Evolutionary conservation across 2,888 invertebrate genomes (phyloP).

Genomic region (Erpobdella octoculata): DNA sequence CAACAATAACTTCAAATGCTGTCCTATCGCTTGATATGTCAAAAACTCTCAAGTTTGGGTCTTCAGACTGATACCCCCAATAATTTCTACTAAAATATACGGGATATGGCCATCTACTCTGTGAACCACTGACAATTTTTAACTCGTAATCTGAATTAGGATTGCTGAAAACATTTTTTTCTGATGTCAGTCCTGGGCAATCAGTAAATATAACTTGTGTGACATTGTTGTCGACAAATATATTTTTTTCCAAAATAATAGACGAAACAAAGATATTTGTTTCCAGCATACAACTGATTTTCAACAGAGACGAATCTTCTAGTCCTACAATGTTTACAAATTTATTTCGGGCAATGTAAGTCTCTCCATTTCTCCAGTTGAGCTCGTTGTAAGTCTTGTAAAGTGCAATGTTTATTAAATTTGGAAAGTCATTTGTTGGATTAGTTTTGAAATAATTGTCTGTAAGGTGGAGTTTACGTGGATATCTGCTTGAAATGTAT

Average conservation of each 20-base stretch:
- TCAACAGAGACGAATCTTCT: background rate
- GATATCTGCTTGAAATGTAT: conserved; percentile 3
- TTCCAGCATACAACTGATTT: background rate
- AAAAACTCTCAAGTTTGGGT: conserved; percentile 11
- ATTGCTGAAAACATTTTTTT: conserved; percentile 8
- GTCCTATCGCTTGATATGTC: conserved; percentile 15
- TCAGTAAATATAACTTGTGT: background rate
- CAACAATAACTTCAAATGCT: background rate
- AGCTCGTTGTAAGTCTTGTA: background rate
- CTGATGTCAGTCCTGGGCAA: background rate
- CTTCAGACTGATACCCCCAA: background rate
- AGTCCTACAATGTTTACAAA: background rate
- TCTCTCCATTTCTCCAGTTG: background rate
- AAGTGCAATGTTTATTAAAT: background rate
- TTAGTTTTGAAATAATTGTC: background rate
- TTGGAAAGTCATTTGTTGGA: background rate
- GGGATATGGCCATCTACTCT: background rate
- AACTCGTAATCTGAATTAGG: background rate
- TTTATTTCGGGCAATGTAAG: background rate
- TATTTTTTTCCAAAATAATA: conserved; percentile 6
- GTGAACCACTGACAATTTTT: background rate
- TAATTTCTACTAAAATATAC: conserved; percentile 21
- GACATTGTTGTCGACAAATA: conserved; percentile 15
- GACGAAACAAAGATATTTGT: background rate
- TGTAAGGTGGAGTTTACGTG: background rate